phyloP scores from a whole-genome alignment of 2,888 invertebrate genomes.

The Drosophila eohydei region DNA sequence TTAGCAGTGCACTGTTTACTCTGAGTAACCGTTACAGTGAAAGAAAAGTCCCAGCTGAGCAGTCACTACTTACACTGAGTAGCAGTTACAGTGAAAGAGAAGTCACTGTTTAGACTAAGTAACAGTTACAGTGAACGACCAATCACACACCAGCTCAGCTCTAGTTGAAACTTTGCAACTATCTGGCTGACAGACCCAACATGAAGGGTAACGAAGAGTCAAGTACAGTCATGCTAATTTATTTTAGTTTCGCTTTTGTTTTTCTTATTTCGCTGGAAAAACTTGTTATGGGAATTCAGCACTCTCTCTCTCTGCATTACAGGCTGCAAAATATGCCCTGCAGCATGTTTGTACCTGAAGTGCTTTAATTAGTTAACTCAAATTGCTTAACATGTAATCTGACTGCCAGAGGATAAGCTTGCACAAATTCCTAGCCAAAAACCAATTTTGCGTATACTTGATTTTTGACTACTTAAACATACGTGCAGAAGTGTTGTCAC shows the following conservation, averaged over 20 bases:
- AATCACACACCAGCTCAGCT: not conserved
- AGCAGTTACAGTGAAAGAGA: not conserved
- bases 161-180: not conserved
- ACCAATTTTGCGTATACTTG: not conserved
- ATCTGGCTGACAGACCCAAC: not conserved
- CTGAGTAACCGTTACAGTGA: not conserved
- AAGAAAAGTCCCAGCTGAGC: not conserved
- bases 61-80: not conserved
- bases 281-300: constrained; percentile 8
- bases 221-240: constrained; percentile 24
- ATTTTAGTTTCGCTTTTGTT: constrained; percentile 15
- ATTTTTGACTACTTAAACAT: not conserved
- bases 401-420: not conserved
- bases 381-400: not conserved
- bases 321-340: constrained; percentile 2
- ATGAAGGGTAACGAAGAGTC: constrained; percentile 6
- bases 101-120: not conserved
- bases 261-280: not conserved
- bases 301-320: constrained; percentile 14
- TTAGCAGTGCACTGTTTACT: not conserved
- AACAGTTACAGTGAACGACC: not conserved
- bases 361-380: not conserved
- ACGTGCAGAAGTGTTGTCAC: not conserved
- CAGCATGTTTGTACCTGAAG: not conserved
- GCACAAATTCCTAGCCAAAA: not conserved